Evolutionary conservation across 2,113 vertebrate species (phyloP).

Genomic region (Typhlomys cinereus): DNA sequence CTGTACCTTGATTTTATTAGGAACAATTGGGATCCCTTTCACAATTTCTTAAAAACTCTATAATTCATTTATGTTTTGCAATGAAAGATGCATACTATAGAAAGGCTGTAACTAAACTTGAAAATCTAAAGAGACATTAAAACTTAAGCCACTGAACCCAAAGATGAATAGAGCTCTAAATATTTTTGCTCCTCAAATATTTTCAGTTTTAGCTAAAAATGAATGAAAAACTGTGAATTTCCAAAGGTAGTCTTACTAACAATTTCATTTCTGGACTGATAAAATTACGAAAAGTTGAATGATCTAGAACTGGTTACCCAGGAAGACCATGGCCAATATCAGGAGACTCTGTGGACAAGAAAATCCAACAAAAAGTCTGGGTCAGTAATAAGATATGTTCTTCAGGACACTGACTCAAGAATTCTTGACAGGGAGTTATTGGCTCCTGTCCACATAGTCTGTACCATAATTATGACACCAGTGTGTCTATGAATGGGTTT

Average conservation of each 20-base stretch:
- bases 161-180: neutral
- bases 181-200: neutral
- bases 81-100: too few species aligned
- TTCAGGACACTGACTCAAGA: too few species aligned
- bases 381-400: too few species aligned
- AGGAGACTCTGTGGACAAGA: neutral
- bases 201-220: neutral
- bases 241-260: neutral
- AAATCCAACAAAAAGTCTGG: too few species aligned
- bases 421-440: too few species aligned
- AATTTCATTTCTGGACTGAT: neutral
- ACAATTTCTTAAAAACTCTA: neutral
- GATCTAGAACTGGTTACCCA: neutral
- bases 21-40: conserved; percentile 3
- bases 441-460: too few species aligned
- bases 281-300: neutral
- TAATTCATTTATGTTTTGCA: neutral
- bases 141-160: neutral
- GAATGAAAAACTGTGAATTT: neutral
- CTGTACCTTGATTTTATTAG: conserved; percentile 59
- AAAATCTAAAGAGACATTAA: neutral
- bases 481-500: too few species aligned
- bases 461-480: too few species aligned
- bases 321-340: neutral
- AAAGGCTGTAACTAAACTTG: neutral